phyloP scores from a whole-genome alignment of 2,888 invertebrate genomes.

The Eupithecia dodoneata region DNA sequence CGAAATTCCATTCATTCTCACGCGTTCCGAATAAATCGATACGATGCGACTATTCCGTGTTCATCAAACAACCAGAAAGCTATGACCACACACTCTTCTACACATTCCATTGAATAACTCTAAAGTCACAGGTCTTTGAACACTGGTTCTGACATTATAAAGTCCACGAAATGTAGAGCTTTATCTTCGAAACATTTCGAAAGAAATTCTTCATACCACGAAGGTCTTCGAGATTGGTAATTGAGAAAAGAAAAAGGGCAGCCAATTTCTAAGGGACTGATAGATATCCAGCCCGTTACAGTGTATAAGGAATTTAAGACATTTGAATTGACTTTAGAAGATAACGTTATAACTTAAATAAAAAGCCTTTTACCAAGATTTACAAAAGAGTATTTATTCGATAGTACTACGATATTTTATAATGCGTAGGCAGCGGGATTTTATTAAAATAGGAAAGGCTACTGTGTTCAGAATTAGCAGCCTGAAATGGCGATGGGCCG shows the following conservation, averaged over 20 bases:
- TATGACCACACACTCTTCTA: conserved; percentile 20
- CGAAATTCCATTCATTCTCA: conserved; percentile 47
- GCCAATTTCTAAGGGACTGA: conserved; percentile 36
- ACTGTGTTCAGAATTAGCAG: too few species aligned
- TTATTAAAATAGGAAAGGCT: too few species aligned
- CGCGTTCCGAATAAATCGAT: conserved; percentile 49
- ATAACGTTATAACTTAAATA: conserved; percentile 8
- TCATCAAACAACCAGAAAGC: conserved; percentile 29
- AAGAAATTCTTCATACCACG: background rate
- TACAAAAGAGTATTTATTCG: too few species aligned
- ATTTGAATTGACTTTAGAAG: conserved; percentile 27
- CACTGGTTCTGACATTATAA: conserved; percentile 12
- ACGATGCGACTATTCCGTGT: conserved; percentile 44
- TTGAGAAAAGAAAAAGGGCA: conserved; percentile 41
- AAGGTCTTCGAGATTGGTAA: conserved; percentile 34
- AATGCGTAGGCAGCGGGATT: too few species aligned
- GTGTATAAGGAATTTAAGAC: conserved; percentile 31
- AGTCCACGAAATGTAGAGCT: conserved; percentile 17
- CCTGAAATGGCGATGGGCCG: too few species aligned
- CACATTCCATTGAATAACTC: background rate
- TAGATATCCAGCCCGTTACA: conserved; percentile 39
- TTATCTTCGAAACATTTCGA: background rate
- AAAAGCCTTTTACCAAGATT: too few species aligned
- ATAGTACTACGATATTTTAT: too few species aligned
- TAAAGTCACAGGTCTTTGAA: conserved; percentile 4